A percentile compares a stretch with the other conserved stretches of the same genome.
Conservation (phyloP, 2,888 invertebrate genomes). For the Drosophila mimetica region DNA sequence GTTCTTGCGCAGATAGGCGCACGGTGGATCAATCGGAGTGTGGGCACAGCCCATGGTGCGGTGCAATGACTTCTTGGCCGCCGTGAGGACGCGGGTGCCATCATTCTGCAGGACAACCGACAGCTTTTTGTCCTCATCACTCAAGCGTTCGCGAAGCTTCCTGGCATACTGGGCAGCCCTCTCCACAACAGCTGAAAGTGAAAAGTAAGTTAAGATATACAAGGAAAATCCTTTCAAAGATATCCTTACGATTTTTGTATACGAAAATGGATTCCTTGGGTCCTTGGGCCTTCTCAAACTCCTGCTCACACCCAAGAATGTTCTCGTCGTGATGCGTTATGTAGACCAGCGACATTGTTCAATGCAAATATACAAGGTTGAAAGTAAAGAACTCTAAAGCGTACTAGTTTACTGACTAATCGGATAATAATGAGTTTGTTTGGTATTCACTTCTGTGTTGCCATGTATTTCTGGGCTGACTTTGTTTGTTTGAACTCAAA, state of each 20-base stretch:
- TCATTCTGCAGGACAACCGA: constrained; percentile 83
- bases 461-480: constrained; percentile 17
- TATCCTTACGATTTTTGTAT: constrained; percentile 81
- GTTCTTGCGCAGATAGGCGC: constrained; percentile 88
- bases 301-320: constrained; percentile 86
- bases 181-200: constrained; percentile 6
- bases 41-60: constrained; percentile 89
- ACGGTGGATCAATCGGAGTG: constrained; percentile 86
- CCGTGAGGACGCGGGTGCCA: constrained; percentile 83
- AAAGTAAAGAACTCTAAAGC: constrained; percentile 28
- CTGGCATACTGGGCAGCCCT: constrained; percentile 35
- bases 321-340: constrained; percentile 88
- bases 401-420: constrained; percentile 17
- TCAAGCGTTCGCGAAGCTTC: constrained; percentile 53
- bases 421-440: constrained; percentile 3
- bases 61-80: constrained; percentile 85
- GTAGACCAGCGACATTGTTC: constrained; percentile 87
- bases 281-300: constrained; percentile 1
- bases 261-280: neutral
- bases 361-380: constrained; percentile 25
- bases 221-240: neutral
- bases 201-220: neutral
- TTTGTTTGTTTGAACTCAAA: constrained; percentile 19
- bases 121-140: constrained; percentile 64
- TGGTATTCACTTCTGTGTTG: constrained; percentile 19